These are phyloP conservation scores for Caerostris extrusa DNA, from an alignment of 1,140 invertebrate species.

Conservation along the genomic window DNA sequence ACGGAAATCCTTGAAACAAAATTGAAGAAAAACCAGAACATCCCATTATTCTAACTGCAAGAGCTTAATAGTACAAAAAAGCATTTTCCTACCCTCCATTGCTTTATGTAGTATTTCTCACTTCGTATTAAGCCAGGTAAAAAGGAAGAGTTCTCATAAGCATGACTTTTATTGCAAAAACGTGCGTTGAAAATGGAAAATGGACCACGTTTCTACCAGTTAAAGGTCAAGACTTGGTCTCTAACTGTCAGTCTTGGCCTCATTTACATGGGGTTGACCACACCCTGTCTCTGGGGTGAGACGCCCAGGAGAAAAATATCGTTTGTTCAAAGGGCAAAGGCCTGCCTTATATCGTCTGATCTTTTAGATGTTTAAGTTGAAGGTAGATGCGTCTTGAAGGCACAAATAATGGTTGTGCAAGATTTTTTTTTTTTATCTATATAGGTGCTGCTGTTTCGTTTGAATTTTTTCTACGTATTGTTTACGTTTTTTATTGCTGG, in stretches of 20 bases:
- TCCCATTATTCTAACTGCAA: background rate
- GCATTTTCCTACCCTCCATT: background rate
- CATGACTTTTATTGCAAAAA: background rate
- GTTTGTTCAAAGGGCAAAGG: background rate
- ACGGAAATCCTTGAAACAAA: background rate
- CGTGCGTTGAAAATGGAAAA: background rate
- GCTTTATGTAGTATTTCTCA: background rate
- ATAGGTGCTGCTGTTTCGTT: background rate
- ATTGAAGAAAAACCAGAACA: background rate
- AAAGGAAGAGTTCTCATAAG: no score
- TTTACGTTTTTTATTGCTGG: background rate
- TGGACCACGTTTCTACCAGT: background rate
- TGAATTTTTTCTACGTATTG: background rate
- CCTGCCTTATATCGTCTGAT: background rate
- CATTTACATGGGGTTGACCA: slow-evolving; percentile 50
- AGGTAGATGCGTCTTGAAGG: slow-evolving; percentile 21
- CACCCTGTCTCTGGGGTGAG: slow-evolving; percentile 20
- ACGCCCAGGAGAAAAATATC: background rate
- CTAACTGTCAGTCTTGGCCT: slow-evolving; percentile 52
- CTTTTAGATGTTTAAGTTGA: background rate
- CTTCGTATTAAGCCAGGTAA: background rate
- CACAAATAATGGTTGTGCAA: background rate
- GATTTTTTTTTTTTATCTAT: background rate
- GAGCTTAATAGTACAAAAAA: background rate
- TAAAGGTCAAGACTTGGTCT: slow-evolving; percentile 57